phyloP scores from a whole-genome alignment of 2,888 invertebrate genomes.

The Cephonodes hylas region DNA sequence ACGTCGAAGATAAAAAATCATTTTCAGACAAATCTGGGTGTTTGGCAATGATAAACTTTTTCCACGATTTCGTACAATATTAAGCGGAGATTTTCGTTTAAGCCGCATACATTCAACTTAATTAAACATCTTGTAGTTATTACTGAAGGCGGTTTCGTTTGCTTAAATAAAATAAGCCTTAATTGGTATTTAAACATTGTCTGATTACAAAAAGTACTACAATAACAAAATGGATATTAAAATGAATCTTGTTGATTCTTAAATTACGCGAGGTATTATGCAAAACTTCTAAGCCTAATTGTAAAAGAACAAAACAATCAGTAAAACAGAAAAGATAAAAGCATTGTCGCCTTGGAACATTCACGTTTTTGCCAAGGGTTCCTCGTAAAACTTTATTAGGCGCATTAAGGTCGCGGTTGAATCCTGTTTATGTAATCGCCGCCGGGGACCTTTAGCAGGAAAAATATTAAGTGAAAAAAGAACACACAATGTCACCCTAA shows the following conservation, averaged over 20 bases:
- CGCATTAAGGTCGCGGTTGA: constrained; percentile 80
- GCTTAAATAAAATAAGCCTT: background rate
- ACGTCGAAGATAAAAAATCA: constrained; percentile 49
- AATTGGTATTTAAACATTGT: background rate
- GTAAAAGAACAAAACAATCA: constrained; percentile 70
- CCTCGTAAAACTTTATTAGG: constrained; percentile 80
- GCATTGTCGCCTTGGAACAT: constrained; percentile 78
- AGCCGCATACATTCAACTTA: background rate
- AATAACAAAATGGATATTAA: background rate
- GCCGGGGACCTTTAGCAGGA: constrained; percentile 74
- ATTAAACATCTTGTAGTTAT: background rate
- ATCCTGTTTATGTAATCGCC: constrained; percentile 81
- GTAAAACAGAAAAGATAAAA: constrained; percentile 78
- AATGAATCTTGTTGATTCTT: constrained; percentile 8
- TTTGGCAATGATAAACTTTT: constrained; percentile 55
- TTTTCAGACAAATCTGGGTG: constrained; percentile 48
- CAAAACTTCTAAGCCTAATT: constrained; percentile 58
- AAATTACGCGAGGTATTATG: constrained; percentile 25
- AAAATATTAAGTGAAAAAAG: constrained; percentile 80
- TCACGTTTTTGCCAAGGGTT: constrained; percentile 78
- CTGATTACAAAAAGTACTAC: background rate
- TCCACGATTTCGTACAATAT: background rate
- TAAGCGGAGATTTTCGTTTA: background rate
- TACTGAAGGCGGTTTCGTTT: background rate
- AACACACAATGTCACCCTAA: constrained; percentile 69